Evolutionary conservation across 2,797 vertebrate genomes (phyloP), one percentile per base, ranked within the genome.

Genomic region (Peromyscus attwateri): DNA sequence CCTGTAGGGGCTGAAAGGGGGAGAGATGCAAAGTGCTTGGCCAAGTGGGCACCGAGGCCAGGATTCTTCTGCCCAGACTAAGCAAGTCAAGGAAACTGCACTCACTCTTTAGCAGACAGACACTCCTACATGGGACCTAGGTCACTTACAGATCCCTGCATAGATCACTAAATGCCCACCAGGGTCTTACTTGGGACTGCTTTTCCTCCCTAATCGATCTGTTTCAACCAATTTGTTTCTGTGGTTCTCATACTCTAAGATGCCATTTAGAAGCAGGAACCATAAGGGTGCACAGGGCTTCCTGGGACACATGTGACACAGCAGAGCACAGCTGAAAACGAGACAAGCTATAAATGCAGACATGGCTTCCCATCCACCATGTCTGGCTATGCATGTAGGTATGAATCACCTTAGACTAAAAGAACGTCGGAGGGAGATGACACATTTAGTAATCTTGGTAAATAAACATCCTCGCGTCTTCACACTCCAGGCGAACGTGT

Each of bases 391-490:
- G 2, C 3, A 7, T 23, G 8, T 5, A 81, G 7, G 75, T 25
- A 79, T 25, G 43, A 70, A 87, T 14, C n/a, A 60, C 19, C 11
- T 23, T 46, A 40, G 82, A 49, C 17, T 76, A 43, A 55, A n/a
- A 87, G 81, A 75, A 62, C 0, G 4, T 79, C 1, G 9, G 57
- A 66, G 40, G 0, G 0, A 81, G 27, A 73, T 16, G 77, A 89
- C 46, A 66, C 3, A 43, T 73, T 17, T 0, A 80, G 31, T 1
- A 14, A 0, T 6, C 0, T 2, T 66, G n/a, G 55, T 43, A 84
- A 66, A 75, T 8, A 52, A 52, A 43, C 0, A 55, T 34, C 31
- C 75, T 23, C 8, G 77, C 6, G 14, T 71, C 3, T 8, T 1
- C 14, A 34, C n/a, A 13, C 3, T 81, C 80, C 55, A 19, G n/a